Conservation (phyloP, 2,113 vertebrate species). For the Cygnus atratus region DNA sequence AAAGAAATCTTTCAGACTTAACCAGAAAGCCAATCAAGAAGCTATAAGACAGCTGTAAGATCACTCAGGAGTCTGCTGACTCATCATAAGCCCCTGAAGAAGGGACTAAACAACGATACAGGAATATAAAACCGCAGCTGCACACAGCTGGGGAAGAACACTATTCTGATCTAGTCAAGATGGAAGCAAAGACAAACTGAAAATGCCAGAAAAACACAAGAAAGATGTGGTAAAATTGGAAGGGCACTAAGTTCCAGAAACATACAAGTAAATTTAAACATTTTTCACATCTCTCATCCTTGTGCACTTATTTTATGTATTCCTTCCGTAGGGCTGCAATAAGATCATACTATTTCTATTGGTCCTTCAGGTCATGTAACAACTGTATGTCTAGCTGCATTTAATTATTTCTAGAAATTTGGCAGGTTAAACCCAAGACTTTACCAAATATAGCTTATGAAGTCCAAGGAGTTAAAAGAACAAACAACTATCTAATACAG, state of each 20-base stretch:
- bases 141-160: not conserved
- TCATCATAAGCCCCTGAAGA: not conserved
- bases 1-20: not conserved
- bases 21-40: not conserved
- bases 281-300: not conserved
- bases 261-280: not conserved
- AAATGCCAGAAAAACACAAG: not conserved
- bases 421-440: not conserved
- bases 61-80: not conserved
- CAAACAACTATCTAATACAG: not conserved
- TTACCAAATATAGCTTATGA: not conserved
- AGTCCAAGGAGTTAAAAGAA: not conserved
- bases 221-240: not conserved
- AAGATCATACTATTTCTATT: not conserved
- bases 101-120: not conserved
- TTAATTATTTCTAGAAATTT: not conserved
- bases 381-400: not conserved
- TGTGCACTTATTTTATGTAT: rapidly evolving
- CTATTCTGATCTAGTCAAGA: not conserved
- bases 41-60: not conserved
- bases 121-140: not conserved
- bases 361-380: not conserved
- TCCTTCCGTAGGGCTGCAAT: not conserved
- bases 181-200: not conserved
- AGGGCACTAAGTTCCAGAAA: not conserved